phyloP scores from a whole-genome alignment of 2,113 vertebrate species.

The Plestiodon gilberti region DNA sequence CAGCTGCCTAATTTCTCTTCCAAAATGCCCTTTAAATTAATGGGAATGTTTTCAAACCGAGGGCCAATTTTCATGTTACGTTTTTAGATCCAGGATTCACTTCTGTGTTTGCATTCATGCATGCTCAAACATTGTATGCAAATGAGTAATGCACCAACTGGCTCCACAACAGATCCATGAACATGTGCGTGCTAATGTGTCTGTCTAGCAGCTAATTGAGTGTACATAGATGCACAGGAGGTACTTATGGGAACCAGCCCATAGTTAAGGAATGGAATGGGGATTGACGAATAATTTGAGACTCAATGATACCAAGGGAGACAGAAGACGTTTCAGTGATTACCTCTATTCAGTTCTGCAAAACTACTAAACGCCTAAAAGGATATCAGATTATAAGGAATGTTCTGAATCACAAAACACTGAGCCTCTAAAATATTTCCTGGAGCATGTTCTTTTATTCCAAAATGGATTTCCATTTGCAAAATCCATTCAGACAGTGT shows the following conservation, averaged over 20 bases:
- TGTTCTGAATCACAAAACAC: conserved; percentile 2
- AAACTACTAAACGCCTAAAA: background rate
- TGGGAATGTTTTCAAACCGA: background rate
- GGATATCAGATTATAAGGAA: conserved; percentile 12
- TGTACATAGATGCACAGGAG: background rate
- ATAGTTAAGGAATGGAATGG: background rate
- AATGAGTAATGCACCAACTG: background rate
- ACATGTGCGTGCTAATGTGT: background rate
- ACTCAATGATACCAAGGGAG: background rate
- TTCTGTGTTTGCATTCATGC: background rate
- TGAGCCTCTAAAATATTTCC: background rate
- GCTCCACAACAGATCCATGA: background rate
- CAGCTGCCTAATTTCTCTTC: background rate
- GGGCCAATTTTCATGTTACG: background rate
- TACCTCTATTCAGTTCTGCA: background rate
- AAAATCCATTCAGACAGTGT: background rate
- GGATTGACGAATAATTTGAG: background rate
- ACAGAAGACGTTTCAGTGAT: background rate
- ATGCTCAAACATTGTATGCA: background rate
- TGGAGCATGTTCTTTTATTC: background rate
- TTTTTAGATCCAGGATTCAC: background rate
- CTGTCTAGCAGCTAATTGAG: background rate
- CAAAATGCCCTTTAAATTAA: background rate
- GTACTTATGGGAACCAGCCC: background rate
- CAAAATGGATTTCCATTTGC: conserved; percentile 21